A percentile compares a stretch with the other conserved stretches of the same genome.
phyloP scores from a whole-genome alignment of 2,888 invertebrate genomes.

The Clanis bilineata region DNA sequence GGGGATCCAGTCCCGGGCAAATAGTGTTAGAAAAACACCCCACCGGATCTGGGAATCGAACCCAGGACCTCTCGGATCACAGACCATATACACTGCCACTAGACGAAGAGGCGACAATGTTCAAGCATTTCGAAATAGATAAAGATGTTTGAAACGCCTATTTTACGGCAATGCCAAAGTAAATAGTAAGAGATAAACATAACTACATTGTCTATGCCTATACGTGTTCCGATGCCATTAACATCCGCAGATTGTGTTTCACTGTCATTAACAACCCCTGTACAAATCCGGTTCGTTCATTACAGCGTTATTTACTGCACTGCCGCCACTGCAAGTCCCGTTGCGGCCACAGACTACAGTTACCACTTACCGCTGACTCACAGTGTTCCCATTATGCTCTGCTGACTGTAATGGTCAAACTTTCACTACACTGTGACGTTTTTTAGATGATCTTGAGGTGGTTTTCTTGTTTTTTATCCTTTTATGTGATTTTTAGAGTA shows the following conservation, averaged over 20 bases:
- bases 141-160: too few relatives aligned
- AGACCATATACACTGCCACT: too few relatives aligned
- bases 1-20: too few relatives aligned
- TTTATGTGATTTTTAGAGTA: background rate
- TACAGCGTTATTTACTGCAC: background rate
- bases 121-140: too few relatives aligned
- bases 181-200: background rate
- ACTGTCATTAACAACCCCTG: background rate
- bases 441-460: conserved; percentile 14
- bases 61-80: too few relatives aligned
- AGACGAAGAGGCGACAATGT: too few relatives aligned
- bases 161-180: background rate
- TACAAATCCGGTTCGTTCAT: background rate
- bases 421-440: conserved; percentile 43
- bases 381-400: conserved; percentile 52
- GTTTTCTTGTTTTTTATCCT: conserved; percentile 1
- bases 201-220: background rate
- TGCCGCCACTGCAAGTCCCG: background rate
- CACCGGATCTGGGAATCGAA: too few relatives aligned
- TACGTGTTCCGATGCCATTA: background rate
- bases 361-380: conserved; percentile 33
- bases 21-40: too few relatives aligned
- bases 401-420: conserved; percentile 37
- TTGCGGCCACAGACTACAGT: conserved; percentile 23
- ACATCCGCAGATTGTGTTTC: background rate